These are phyloP conservation scores for Nemoura dubitans DNA, from an alignment of 2,888 invertebrate genomes.

Conservation along the genomic window DNA sequence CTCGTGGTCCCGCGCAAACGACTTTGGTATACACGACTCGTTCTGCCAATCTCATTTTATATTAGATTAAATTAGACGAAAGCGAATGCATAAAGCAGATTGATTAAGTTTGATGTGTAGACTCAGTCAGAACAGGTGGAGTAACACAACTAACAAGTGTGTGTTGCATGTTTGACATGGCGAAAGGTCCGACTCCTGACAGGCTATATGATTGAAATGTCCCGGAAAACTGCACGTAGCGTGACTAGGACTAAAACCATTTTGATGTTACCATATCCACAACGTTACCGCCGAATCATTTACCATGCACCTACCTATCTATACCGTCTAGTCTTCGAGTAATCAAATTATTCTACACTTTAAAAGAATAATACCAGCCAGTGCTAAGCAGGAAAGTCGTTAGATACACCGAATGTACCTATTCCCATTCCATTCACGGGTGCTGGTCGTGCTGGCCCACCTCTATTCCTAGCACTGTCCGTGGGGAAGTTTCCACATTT, in stretches of 20 bases:
- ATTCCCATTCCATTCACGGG: no score
- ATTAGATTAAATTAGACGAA: neutral
- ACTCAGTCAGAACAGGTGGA: neutral
- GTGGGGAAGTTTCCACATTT: no score
- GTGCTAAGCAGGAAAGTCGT: neutral
- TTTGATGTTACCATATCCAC: neutral
- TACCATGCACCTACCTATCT: neutral
- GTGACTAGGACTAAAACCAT: neutral
- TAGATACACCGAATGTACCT: no score
- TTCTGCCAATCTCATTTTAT: neutral
- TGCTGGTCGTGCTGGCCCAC: no score
- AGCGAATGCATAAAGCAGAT: neutral
- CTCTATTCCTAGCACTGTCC: no score
- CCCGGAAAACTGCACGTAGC: neutral
- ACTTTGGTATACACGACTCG: neutral
- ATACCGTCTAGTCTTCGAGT: neutral
- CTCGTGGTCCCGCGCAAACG: neutral
- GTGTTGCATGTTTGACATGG: neutral
- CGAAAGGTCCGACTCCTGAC: neutral
- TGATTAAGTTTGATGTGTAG: neutral
- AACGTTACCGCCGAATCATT: neutral
- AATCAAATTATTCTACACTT: neutral
- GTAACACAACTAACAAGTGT: neutral
- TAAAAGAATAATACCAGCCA: neutral
- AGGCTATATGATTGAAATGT: neutral